Conservation (phyloP, 2,888 invertebrate species). For the Harpagoxenus sublaevis region DNA sequence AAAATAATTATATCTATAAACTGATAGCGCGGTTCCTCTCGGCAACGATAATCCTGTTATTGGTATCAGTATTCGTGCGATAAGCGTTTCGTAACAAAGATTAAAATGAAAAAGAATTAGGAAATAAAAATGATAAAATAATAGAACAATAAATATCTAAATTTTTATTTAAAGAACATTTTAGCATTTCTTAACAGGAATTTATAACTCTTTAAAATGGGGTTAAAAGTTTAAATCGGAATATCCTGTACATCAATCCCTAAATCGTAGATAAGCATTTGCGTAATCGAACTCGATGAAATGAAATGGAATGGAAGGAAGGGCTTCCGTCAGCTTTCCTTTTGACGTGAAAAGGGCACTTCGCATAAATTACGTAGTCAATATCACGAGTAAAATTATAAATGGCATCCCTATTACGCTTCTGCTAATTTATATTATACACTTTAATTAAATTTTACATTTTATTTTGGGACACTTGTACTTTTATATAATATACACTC, state of each 20-base stretch:
- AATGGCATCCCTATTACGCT: not conserved
- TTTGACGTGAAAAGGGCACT: conserved; percentile 9
- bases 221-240: not conserved
- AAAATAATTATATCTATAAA: conserved; percentile 1
- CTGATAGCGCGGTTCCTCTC: conserved; percentile 8
- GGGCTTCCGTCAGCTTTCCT: conserved; percentile 10
- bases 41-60: not conserved
- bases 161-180: not conserved
- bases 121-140: not conserved
- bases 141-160: not conserved
- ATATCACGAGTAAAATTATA: conserved; percentile 4
- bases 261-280: conserved; percentile 22
- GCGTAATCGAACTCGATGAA: conserved; percentile 34
- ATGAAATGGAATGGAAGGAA: conserved; percentile 38
- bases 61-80: not conserved
- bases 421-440: not conserved
- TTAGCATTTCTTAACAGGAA: not conserved
- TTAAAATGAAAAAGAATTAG: not conserved
- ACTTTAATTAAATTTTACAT: not conserved
- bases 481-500: not conserved
- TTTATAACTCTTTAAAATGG: not conserved
- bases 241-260: not conserved
- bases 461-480: not conserved
- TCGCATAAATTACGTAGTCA: conserved; percentile 21
- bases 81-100: conserved; percentile 1